A percentile compares a stretch with the other conserved stretches of the same genome.
Conservation (phyloP, 2,888 invertebrate genomes). For the Auanema freiburgensis region DNA sequence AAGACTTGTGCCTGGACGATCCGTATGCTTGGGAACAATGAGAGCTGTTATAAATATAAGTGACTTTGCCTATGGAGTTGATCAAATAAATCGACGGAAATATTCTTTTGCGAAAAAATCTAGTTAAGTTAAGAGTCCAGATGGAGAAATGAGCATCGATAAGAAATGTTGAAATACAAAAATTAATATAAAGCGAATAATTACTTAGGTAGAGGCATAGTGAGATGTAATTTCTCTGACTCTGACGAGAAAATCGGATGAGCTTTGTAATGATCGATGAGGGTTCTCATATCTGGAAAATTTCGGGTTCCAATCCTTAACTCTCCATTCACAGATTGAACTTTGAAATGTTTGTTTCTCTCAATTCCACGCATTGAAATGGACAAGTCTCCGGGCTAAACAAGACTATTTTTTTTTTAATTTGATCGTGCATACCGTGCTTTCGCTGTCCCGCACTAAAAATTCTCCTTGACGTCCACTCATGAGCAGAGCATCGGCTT, state of each 20-base stretch:
- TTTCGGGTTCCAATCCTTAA: conserved; percentile 87
- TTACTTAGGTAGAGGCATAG: conserved; percentile 76
- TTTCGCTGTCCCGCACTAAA: conserved; percentile 96
- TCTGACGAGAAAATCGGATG: conserved; percentile 98
- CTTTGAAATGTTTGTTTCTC: conserved; percentile 91
- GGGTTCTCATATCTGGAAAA: conserved; percentile 90
- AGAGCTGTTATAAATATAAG: too few species aligned
- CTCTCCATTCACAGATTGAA: conserved; percentile 72
- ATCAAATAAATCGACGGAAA: too few species aligned
- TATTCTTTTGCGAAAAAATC: too few species aligned
- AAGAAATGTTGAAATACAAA: too few species aligned
- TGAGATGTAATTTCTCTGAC: conserved; percentile 93
- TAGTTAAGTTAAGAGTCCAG: too few species aligned
- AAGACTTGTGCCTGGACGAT: too few species aligned
- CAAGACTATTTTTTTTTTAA: conserved; percentile 6
- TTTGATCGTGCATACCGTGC: conserved; percentile 75
- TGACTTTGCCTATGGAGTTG: too few species aligned
- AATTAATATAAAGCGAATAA: too few species aligned
- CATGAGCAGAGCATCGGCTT: conserved; percentile 92
- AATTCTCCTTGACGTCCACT: conserved; percentile 97
- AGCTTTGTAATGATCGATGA: conserved; percentile 96
- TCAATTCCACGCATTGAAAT: conserved; percentile 96
- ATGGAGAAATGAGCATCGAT: too few species aligned
- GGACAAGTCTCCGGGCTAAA: conserved; percentile 94
- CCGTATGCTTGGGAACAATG: too few species aligned